Evolutionary conservation across 2,888 invertebrate species (phyloP).

Genomic region (Muschampia plurimacula): DNA sequence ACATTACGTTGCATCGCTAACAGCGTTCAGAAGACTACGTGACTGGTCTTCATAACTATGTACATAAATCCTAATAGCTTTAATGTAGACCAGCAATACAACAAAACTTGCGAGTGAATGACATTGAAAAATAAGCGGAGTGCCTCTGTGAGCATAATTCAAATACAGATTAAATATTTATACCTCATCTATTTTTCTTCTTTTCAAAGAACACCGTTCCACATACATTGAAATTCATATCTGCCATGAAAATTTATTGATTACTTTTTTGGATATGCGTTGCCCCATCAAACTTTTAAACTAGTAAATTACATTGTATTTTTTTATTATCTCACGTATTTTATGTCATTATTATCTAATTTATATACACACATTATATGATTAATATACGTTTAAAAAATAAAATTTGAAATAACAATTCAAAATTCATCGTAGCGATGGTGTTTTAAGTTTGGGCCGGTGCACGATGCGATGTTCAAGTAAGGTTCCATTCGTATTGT

Average conservation of each 20-base stretch:
- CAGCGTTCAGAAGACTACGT: slow-evolving; percentile 26
- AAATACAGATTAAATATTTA: slow-evolving; percentile 71
- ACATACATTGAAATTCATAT: slow-evolving; percentile 53
- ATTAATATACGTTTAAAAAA: too few relatives aligned
- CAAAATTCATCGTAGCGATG: slow-evolving; percentile 15
- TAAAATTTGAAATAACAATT: slow-evolving; percentile 1
- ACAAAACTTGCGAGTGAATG: slow-evolving; percentile 58
- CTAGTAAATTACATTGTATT: too few relatives aligned
- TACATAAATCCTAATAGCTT: slow-evolving; percentile 52
- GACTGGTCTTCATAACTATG: slow-evolving; percentile 50
- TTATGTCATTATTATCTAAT: too few relatives aligned
- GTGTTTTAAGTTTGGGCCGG: slow-evolving; percentile 28
- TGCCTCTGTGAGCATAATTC: slow-evolving; percentile 61
- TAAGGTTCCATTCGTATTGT: slow-evolving; percentile 37
- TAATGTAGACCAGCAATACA: slow-evolving; percentile 52
- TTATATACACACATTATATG: too few relatives aligned
- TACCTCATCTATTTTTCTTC: slow-evolving; percentile 59
- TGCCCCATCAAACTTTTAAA: background rate
- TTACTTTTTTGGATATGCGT: background rate
- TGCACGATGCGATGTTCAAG: slow-evolving; percentile 36
- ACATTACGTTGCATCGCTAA: slow-evolving; percentile 4
- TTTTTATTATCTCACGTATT: too few relatives aligned
- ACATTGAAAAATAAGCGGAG: slow-evolving; percentile 72
- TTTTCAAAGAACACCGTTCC: slow-evolving; percentile 53
- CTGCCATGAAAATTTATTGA: slow-evolving; percentile 17